Evolutionary conservation across 2,113 vertebrate genomes (phyloP).

Genomic region (Galbula dea): DNA sequence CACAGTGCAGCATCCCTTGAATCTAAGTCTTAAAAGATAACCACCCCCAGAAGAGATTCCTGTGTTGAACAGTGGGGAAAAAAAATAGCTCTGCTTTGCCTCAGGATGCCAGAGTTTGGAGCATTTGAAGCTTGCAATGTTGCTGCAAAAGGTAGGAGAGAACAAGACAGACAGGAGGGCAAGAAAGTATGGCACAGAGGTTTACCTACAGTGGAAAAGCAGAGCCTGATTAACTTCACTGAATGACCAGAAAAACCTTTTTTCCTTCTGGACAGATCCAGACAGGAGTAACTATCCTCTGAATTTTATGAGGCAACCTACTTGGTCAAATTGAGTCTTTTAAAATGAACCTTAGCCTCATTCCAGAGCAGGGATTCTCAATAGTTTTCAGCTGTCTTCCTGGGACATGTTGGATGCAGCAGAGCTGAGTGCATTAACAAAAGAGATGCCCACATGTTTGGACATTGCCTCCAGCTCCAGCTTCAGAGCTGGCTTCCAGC

Average conservation of each 20-base stretch:
- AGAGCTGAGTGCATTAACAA: background rate
- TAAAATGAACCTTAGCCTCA: background rate
- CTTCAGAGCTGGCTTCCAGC: background rate
- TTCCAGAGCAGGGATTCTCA: background rate
- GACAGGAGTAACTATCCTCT: background rate
- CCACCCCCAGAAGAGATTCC: background rate
- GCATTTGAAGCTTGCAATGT: background rate
- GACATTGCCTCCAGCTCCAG: background rate
- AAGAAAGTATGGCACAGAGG: background rate
- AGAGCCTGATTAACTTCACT: background rate
- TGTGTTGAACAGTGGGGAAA: background rate
- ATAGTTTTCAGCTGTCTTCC: background rate
- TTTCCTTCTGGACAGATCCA: fast-evolving
- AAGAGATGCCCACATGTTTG: background rate
- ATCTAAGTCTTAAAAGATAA: background rate
- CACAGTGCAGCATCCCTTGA: background rate
- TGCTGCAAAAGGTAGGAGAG: background rate
- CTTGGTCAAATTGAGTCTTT: background rate
- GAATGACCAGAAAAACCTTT: background rate
- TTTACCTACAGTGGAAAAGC: background rate
- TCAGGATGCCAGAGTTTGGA: background rate
- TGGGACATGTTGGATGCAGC: fast-evolving
- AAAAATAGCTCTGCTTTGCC: background rate
- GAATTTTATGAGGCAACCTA: background rate
- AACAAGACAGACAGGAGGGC: background rate